Conservation (phyloP, 2,113 vertebrate genomes). For the Struthidea cinerea region DNA sequence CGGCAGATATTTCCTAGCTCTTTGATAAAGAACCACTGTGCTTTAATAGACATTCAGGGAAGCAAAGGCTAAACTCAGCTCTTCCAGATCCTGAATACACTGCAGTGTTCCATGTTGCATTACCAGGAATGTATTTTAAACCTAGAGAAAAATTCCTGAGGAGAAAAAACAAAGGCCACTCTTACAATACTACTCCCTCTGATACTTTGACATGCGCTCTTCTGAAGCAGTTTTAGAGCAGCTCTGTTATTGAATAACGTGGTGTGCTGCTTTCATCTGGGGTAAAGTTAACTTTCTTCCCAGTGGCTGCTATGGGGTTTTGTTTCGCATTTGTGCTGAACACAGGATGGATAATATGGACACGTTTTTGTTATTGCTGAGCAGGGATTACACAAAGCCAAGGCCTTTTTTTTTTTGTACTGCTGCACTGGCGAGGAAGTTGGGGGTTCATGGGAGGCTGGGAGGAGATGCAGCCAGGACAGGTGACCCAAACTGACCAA, state of each 20-base stretch:
- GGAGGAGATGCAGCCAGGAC: not conserved
- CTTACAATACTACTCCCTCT: not conserved
- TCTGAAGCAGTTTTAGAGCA: not conserved
- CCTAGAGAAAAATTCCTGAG: not conserved
- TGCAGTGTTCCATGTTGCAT: not conserved
- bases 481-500: not conserved
- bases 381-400: not conserved
- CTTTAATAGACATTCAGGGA: not conserved
- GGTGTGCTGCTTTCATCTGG: not conserved
- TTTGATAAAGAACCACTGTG: not conserved
- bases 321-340: not conserved
- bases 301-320: not conserved
- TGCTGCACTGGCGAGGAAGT: accelerated
- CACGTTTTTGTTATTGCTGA: not conserved
- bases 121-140: not conserved
- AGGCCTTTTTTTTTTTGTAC: accelerated
- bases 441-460: not conserved
- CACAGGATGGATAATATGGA: not conserved
- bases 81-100: not conserved
- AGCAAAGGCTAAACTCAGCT: not conserved
- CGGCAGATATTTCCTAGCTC: not conserved
- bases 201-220: not conserved
- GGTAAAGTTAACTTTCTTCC: not conserved
- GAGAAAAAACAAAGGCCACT: not conserved
- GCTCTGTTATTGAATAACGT: not conserved